Evolutionary conservation across 2,797 vertebrate species (phyloP).

Genomic region (Malurus leucopterus): DNA sequence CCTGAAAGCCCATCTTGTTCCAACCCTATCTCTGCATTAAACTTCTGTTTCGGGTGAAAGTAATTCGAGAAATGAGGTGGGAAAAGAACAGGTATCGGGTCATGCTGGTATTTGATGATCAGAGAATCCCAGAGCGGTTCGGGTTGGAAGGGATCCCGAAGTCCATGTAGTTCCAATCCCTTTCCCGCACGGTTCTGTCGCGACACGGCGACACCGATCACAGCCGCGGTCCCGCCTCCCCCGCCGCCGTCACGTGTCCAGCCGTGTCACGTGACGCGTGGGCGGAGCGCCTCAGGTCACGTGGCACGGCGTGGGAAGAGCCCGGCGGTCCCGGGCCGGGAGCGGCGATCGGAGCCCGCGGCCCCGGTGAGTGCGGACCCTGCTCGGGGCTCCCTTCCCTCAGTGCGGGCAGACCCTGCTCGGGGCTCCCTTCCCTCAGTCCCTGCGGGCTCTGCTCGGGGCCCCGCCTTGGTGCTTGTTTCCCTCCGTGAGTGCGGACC

Average conservation of each 20-base stretch:
- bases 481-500: neutral
- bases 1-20: neutral
- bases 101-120: accelerated
- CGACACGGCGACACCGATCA: accelerated
- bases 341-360: neutral
- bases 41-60: neutral
- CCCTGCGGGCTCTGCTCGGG: too few species aligned
- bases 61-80: neutral
- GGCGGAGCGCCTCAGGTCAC: neutral
- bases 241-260: neutral
- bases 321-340: neutral
- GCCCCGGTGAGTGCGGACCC: neutral
- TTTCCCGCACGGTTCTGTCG: neutral
- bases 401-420: too few species aligned
- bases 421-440: too few species aligned
- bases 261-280: accelerated
- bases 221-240: neutral
- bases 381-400: neutral
- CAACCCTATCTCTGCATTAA: too few species aligned
- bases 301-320: neutral
- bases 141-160: accelerated
- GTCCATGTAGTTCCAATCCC: accelerated
- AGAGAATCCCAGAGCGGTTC: accelerated
- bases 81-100: accelerated
- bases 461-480: too few species aligned